Percentiles rank a stretch among this genome's conserved stretches.
phyloP scores from a whole-genome alignment of 2,797 vertebrate genomes.

The Leucoraja ocellata region DNA sequence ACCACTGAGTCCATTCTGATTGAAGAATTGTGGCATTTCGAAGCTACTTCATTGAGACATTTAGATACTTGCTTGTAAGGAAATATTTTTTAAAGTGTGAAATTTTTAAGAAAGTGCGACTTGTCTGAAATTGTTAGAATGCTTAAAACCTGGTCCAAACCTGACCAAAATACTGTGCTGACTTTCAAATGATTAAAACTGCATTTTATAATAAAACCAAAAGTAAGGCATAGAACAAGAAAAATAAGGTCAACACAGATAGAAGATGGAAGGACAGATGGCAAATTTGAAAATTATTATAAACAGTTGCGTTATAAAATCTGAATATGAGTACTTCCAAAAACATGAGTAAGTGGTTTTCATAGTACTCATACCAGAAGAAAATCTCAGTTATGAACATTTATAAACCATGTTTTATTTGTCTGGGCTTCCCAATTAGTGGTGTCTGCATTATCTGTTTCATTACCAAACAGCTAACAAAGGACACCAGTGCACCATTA shows the following conservation, averaged over 20 bases:
- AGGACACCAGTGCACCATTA: neutral
- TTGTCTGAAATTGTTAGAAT: neutral
- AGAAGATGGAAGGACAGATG: neutral
- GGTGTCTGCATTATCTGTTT: neutral
- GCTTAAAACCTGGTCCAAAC: neutral
- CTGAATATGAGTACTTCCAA: neutral
- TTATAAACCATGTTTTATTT: neutral
- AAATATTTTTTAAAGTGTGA: neutral
- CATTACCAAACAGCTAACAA: neutral
- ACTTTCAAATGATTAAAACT: neutral
- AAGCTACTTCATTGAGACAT: neutral
- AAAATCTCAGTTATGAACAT: neutral
- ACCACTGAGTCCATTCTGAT: neutral
- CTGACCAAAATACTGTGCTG: neutral
- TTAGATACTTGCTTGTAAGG: neutral
- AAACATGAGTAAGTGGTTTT: neutral
- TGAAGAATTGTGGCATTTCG: neutral
- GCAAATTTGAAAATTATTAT: neutral
- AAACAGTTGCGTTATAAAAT: neutral
- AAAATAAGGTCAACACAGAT: neutral
- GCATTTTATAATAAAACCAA: neutral
- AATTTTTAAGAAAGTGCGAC: neutral
- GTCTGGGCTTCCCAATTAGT: neutral
- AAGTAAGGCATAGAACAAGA: neutral
- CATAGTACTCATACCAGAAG: neutral